These are phyloP conservation scores for Actinostola sp. DNA, from an alignment of 92 coral and sea anemone species.

Conservation along the genomic window DNA sequence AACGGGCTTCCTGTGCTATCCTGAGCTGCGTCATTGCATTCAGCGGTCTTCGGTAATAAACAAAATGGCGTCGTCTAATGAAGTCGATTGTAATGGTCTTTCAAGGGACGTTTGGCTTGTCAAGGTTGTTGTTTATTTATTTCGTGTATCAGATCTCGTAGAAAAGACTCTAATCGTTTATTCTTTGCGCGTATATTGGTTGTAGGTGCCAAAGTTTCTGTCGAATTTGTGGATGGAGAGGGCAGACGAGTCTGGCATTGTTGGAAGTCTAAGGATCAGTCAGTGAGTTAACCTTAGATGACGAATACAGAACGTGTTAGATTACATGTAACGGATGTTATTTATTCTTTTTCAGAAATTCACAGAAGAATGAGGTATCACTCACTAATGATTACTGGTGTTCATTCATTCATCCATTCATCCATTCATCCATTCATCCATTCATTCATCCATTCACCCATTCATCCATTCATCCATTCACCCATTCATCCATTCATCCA, in stretches of 20 bases:
- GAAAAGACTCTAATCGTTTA: background rate
- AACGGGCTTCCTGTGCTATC: slow-evolving; percentile 4
- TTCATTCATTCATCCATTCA: too few relatives aligned
- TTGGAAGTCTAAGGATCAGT: slow-evolving; percentile 82
- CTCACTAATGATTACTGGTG: background rate
- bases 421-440: too few relatives aligned
- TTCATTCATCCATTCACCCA: too few relatives aligned
- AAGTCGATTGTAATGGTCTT: slow-evolving; percentile 85
- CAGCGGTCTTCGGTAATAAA: slow-evolving; percentile 9
- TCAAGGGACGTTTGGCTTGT: slow-evolving; percentile 93
- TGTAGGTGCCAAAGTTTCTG: slow-evolving; percentile 82
- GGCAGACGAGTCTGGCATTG: slow-evolving; percentile 89
- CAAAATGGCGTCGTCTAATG: slow-evolving; percentile 46
- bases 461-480: too few relatives aligned
- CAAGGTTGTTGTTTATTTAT: slow-evolving; percentile 55
- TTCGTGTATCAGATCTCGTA: background rate
- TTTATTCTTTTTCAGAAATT: slow-evolving; percentile 55
- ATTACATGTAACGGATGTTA: background rate
- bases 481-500: too few relatives aligned
- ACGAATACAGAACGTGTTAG: background rate
- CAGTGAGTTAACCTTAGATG: slow-evolving; percentile 51
- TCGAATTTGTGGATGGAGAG: slow-evolving; percentile 80
- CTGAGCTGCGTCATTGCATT: background rate
- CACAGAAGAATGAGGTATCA: slow-evolving; percentile 83
- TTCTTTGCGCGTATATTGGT: background rate